Conservation (phyloP, 2,113 vertebrate species). For the Rutilus rutilus region DNA sequence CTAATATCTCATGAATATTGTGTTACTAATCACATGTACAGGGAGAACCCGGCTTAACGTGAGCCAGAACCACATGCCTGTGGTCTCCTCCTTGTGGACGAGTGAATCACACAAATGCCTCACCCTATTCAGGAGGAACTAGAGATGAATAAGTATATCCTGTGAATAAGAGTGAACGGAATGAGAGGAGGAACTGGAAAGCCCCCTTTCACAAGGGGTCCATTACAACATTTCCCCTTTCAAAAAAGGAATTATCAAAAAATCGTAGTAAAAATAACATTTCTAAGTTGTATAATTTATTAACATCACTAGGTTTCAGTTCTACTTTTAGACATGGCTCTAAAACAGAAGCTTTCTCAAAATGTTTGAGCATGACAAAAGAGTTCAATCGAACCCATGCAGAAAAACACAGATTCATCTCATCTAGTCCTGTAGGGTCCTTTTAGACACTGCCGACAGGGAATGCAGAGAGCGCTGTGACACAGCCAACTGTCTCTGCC, state of each 20-base stretch:
- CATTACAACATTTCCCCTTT: neutral
- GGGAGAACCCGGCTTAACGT: neutral
- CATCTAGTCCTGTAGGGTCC: neutral
- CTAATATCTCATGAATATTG: neutral
- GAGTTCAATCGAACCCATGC: neutral
- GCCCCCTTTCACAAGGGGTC: neutral
- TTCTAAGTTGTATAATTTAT: neutral
- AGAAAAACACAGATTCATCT: neutral
- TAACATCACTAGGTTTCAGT: neutral
- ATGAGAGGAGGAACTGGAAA: conserved; percentile 7
- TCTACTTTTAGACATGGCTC: neutral
- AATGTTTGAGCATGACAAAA: neutral
- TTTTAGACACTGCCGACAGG: neutral
- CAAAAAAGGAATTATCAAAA: neutral
- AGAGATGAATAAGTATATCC: neutral
- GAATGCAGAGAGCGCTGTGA: neutral
- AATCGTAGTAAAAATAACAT: neutral
- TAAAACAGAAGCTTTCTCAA: neutral
- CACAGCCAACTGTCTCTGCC: conserved; percentile 2
- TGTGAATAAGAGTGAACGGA: neutral
- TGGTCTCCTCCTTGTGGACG: neutral
- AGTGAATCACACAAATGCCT: neutral
- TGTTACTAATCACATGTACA: neutral
- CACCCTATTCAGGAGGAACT: neutral
- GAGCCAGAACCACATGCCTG: neutral